Evolutionary conservation across 2,113 vertebrate species (phyloP).

Genomic region (Scopus umbretta): DNA sequence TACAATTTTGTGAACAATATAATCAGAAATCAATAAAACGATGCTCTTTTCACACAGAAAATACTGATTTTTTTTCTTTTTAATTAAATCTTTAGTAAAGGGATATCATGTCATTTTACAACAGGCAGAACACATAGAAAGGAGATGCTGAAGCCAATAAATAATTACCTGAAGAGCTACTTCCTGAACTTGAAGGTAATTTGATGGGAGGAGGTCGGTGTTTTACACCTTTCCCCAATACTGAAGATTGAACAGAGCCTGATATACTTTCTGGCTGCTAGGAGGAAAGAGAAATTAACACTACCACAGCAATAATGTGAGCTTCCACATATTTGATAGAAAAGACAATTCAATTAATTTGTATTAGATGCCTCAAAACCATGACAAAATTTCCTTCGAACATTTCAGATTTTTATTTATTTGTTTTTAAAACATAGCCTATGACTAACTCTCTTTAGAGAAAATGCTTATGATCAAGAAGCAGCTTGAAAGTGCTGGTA

Average conservation of each 20-base stretch:
- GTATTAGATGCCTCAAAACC: neutral
- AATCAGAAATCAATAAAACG: neutral
- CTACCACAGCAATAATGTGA: constrained; percentile 6
- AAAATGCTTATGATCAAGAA: neutral
- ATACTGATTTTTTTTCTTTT: neutral
- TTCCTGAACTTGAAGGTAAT: constrained; percentile 87
- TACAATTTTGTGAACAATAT: neutral
- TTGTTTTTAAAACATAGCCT: neutral
- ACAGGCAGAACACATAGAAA: neutral
- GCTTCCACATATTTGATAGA: neutral
- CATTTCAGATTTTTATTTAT: neutral
- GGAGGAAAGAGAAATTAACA: constrained; percentile 51
- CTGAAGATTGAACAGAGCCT: constrained; percentile 86
- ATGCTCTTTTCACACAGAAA: neutral
- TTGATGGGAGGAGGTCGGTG: constrained; percentile 96
- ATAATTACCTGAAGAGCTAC: constrained; percentile 89
- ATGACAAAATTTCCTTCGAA: neutral
- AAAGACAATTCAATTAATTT: neutral
- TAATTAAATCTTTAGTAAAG: neutral
- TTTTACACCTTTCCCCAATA: constrained; percentile 92
- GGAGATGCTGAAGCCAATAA: neutral
- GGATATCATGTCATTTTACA: neutral
- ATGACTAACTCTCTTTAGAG: neutral
- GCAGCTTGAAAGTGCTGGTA: neutral
- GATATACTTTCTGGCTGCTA: constrained; percentile 84